Evolutionary conservation across 2,888 invertebrate genomes (phyloP), one percentile per base, ranked within the genome.

Genomic region (Trissonchulus latispiculum): DNA sequence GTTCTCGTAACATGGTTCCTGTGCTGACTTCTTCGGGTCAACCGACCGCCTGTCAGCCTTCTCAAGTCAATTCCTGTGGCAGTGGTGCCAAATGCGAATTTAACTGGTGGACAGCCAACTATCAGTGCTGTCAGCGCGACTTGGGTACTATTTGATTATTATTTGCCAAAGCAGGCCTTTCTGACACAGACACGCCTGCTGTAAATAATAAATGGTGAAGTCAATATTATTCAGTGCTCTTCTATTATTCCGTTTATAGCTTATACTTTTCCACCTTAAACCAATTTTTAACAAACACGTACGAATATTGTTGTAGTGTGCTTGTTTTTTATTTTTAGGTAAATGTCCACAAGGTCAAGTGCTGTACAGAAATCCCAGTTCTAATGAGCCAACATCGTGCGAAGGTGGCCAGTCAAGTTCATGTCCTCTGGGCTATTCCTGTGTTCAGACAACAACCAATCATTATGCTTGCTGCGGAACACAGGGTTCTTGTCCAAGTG

Each of bases 101-200:
- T 73, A 79, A 79, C 70, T 79, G 79, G 73, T 79, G 79, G 79
- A 78, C 76, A 1, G 78, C 78, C 28, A 71, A 73, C 28, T 75
- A 77, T 72, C 79, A 79, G 62, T 79, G 79, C 70, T 79, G 79
- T 62, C 71, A 74, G 15, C 37, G 61, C n/a, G 75, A 77, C 64
- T 68, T 74, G 32, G 73, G 74, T 69, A 73, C n/a, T n/a, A 75
- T 75, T 37, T 36, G 73, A n/a, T 3, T 71, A 36, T 36, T 67
- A 15, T 33, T 33, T 8, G 67, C n/a, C n/a, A n/a, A n/a, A n/a
- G n/a, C n/a, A n/a, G n/a, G n/a, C n/a, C n/a, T n/a, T n/a, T n/a
- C n/a, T n/a, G n/a, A n/a, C n/a, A n/a, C n/a, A n/a, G n/a, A n/a
- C n/a, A n/a, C n/a, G n/a, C n/a, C n/a, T n/a, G n/a, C n/a, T n/a